These are phyloP conservation scores for Carapus acus DNA, from an alignment of 2,797 vertebrate species.

Conservation along the genomic window DNA sequence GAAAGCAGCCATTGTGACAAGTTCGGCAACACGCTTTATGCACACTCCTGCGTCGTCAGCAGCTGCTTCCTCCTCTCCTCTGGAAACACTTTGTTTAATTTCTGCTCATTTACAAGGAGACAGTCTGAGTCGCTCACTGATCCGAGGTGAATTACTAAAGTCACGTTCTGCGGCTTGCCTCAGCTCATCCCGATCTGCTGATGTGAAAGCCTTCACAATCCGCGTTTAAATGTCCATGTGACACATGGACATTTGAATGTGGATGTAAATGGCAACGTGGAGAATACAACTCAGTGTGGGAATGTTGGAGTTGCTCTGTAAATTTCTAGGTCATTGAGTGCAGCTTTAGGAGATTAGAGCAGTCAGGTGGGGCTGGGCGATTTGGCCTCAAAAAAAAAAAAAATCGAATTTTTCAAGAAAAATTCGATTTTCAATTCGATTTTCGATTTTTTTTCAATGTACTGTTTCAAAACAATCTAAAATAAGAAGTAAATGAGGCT, in stretches of 20 bases:
- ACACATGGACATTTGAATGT: constrained; percentile 2
- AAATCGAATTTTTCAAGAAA: too few relatives aligned
- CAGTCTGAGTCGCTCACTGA: constrained; percentile 3
- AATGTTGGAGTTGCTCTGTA: constrained; percentile 5
- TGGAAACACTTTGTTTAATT: constrained; percentile 34
- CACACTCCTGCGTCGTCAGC: constrained; percentile 47
- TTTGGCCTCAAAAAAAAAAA: background rate
- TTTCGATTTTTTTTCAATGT: too few relatives aligned
- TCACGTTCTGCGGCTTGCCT: too few relatives aligned
- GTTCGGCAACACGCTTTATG: constrained; percentile 53
- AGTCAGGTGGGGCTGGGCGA: constrained; percentile 9
- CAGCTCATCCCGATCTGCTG: too few relatives aligned
- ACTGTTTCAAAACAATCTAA: too few relatives aligned
- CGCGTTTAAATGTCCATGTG: too few relatives aligned
- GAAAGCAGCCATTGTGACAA: constrained; percentile 59
- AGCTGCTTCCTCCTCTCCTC: constrained; percentile 41
- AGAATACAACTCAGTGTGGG: constrained; percentile 5
- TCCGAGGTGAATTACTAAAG: background rate
- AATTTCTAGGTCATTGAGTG: constrained; percentile 10
- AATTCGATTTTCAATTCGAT: too few relatives aligned
- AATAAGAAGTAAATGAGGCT: too few relatives aligned
- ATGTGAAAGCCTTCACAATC: too few relatives aligned
- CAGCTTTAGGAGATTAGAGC: background rate
- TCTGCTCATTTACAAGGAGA: constrained; percentile 22
- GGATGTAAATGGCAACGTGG: background rate